These are phyloP conservation scores for Paraescarpia echinospica DNA, from an alignment of 1,140 invertebrate genomes.

Conservation along the genomic window DNA sequence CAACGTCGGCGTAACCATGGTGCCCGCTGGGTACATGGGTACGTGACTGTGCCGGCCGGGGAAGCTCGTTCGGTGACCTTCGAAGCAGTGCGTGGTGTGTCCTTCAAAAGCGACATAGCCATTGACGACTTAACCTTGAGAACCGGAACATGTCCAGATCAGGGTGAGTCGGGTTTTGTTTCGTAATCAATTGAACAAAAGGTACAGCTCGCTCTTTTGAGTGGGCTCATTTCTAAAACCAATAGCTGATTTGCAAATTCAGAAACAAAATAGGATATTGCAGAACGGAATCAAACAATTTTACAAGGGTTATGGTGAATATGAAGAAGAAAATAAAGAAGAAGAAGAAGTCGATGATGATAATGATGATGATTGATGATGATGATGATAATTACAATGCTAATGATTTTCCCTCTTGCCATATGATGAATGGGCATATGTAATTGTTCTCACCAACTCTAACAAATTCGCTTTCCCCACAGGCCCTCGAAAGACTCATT, in stretches of 20 bases:
- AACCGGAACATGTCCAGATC: constrained; percentile 1
- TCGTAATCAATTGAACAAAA: neutral
- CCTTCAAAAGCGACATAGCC: constrained; percentile 7
- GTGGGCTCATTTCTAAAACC: neutral
- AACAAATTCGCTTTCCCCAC: too few species aligned
- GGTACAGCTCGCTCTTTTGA: neutral
- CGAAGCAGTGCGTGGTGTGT: neutral
- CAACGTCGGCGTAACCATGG: constrained; percentile 16
- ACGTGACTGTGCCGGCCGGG: constrained; percentile 9
- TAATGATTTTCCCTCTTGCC: too few species aligned
- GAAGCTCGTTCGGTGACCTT: neutral
- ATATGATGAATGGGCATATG: too few species aligned
- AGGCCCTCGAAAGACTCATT: too few species aligned
- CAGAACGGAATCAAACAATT: neutral
- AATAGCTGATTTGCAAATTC: neutral
- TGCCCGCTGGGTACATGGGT: neutral
- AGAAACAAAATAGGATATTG: neutral
- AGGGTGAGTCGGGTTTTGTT: neutral
- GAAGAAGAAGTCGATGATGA: too few species aligned
- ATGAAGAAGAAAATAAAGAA: neutral
- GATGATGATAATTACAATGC: too few species aligned
- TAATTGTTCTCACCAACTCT: too few species aligned
- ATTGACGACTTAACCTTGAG: constrained; percentile 18
- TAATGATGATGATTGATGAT: too few species aligned
- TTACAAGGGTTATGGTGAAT: neutral